phyloP scores from a whole-genome alignment of 2,888 invertebrate species.

The Agrypnus murinus region DNA sequence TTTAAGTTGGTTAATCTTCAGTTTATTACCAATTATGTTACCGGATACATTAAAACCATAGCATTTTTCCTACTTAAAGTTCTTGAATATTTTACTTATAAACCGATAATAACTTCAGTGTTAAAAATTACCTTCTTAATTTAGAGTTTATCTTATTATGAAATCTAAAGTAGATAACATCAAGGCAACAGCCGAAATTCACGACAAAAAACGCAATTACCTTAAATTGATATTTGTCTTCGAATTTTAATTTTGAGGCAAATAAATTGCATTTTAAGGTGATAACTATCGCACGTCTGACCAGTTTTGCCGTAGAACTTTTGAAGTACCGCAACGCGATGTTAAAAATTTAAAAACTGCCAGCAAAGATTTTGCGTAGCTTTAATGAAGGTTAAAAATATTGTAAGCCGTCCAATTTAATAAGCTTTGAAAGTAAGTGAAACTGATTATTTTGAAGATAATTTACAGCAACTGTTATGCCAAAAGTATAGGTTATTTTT shows the following conservation, averaged over 20 bases:
- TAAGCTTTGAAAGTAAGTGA: slow-evolving; percentile 33
- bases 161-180: slow-evolving; percentile 57
- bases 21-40: too few species aligned
- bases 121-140: slow-evolving; percentile 39
- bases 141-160: slow-evolving; percentile 28
- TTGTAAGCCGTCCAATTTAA: slow-evolving; percentile 31
- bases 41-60: too few species aligned
- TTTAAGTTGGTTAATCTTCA: too few species aligned
- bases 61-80: too few species aligned
- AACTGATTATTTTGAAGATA: slow-evolving; percentile 24
- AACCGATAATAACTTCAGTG: too few species aligned
- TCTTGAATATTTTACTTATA: too few species aligned
- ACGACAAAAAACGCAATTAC: slow-evolving; percentile 63
- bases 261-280: slow-evolving; percentile 61
- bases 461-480: slow-evolving; percentile 17
- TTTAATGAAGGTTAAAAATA: slow-evolving; percentile 43
- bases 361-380: slow-evolving; percentile 32
- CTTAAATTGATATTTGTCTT: slow-evolving; percentile 68
- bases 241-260: slow-evolving; percentile 65
- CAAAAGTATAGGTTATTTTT: slow-evolving; percentile 8
- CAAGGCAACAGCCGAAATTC: slow-evolving; percentile 56
- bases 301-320: slow-evolving; percentile 35
- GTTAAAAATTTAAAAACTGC: slow-evolving; percentile 39
- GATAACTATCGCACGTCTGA: slow-evolving; percentile 58
- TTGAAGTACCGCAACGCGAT: slow-evolving; percentile 42